Percentiles rank a stretch among this genome's conserved stretches.
These are phyloP conservation scores for Champsocephalus esox DNA, from an alignment of 2,797 vertebrate species.

Conservation along the genomic window DNA sequence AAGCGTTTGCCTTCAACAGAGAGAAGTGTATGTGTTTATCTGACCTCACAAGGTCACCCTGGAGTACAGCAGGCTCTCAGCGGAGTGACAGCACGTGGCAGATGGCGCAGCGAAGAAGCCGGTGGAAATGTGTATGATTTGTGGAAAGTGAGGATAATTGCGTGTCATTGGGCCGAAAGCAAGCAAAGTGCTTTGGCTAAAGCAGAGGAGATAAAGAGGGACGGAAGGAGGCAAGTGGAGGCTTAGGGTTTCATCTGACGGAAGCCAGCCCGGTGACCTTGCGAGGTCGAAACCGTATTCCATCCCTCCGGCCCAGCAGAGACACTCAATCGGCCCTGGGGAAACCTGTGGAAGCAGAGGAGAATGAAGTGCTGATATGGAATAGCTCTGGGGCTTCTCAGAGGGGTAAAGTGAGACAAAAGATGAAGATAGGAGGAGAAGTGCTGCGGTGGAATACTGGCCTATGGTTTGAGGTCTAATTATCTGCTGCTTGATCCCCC, in stretches of 20 bases:
- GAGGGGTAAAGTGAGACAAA: constrained; percentile 57
- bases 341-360: constrained; percentile 69
- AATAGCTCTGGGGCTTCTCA: constrained; percentile 71
- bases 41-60: constrained; percentile 23
- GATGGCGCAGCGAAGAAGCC: constrained; percentile 36
- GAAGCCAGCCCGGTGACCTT: constrained; percentile 79
- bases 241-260: constrained; percentile 81
- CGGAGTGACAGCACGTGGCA: constrained; percentile 37
- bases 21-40: constrained; percentile 10
- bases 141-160: constrained; percentile 47
- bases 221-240: constrained; percentile 52
- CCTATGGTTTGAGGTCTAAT: constrained; percentile 74
- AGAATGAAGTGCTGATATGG: constrained; percentile 72
- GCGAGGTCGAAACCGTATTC: constrained; percentile 64
- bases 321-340: constrained; percentile 79
- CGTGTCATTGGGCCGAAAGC: constrained; percentile 45
- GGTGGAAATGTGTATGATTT: constrained; percentile 47
- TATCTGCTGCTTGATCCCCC: constrained; percentile 60
- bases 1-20: constrained; percentile 1
- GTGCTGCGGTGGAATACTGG: constrained; percentile 53
- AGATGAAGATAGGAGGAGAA: constrained; percentile 58
- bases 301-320: constrained; percentile 56
- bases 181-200: constrained; percentile 39
- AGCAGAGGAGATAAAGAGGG: constrained; percentile 18
- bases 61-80: constrained; percentile 31